These are phyloP conservation scores for Neopipo cinnamomea DNA, from an alignment of 2,113 vertebrate species.

Conservation along the genomic window DNA sequence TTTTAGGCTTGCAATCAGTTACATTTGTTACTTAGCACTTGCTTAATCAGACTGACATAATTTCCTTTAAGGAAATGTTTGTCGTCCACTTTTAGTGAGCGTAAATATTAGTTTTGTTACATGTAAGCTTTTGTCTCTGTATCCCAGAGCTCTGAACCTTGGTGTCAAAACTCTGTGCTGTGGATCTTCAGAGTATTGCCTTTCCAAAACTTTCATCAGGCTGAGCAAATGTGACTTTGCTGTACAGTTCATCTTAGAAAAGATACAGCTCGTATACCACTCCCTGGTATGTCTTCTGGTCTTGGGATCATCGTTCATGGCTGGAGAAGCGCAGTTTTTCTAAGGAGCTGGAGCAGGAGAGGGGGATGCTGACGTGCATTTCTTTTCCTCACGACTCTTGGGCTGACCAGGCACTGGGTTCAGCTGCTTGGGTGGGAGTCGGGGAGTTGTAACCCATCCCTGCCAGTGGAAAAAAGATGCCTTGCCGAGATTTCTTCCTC, in stretches of 20 bases:
- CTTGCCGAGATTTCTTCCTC: neutral
- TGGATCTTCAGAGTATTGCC: neutral
- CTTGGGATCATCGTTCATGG: neutral
- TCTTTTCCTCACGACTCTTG: neutral
- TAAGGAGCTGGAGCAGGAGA: neutral
- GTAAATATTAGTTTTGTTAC: neutral
- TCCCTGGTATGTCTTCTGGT: neutral
- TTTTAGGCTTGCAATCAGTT: neutral
- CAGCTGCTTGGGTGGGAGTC: neutral
- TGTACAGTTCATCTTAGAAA: neutral
- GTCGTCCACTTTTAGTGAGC: neutral
- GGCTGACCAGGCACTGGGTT: neutral
- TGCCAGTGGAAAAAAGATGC: neutral
- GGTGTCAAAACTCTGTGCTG: neutral
- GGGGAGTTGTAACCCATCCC: neutral
- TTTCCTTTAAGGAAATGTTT: neutral
- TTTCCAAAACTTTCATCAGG: neutral
- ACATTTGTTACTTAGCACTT: neutral
- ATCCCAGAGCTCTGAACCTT: neutral
- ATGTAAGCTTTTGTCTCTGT: neutral
- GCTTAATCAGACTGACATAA: neutral
- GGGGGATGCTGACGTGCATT: neutral
- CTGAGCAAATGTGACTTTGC: neutral
- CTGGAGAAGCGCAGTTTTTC: neutral
- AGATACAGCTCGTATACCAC: neutral